These are phyloP conservation scores for Sebastes alutus DNA, from an alignment of 2,797 vertebrate genomes.

Conservation along the genomic window DNA sequence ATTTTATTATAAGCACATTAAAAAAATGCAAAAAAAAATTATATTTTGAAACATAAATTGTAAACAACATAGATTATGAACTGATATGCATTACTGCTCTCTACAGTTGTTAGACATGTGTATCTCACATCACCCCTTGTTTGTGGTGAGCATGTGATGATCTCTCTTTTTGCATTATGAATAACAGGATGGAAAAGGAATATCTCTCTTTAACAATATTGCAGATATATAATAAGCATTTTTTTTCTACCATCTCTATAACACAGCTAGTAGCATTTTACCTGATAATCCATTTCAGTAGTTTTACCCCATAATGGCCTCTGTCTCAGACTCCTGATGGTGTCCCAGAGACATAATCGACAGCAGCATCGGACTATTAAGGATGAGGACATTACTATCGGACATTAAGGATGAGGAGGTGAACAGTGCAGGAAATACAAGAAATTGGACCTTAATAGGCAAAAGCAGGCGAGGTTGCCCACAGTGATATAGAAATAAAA, in stretches of 20 bases:
- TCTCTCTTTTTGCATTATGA: background rate
- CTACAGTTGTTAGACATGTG: background rate
- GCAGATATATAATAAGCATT: background rate
- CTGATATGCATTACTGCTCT: background rate
- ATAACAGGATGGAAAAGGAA: background rate
- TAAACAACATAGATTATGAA: background rate
- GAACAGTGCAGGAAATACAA: constrained; percentile 15
- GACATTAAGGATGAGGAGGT: background rate
- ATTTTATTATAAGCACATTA: background rate
- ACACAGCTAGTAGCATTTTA: background rate
- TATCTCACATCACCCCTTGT: background rate
- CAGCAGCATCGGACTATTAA: background rate
- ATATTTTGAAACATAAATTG: background rate
- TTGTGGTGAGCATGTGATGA: background rate
- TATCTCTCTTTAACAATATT: background rate
- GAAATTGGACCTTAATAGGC: constrained; percentile 21
- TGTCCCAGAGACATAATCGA: constrained; percentile 17
- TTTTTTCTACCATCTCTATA: background rate
- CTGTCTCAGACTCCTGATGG: background rate
- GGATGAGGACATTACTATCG: background rate
- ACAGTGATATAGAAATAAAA: constrained; percentile 17
- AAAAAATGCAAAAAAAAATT: background rate
- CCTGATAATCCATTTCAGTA: constrained; percentile 12
- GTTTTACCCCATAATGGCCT: background rate
- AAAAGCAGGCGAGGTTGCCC: background rate